Evolutionary conservation across 2,113 vertebrate species (phyloP).

Genomic region (Aspiorhynchus laticeps): DNA sequence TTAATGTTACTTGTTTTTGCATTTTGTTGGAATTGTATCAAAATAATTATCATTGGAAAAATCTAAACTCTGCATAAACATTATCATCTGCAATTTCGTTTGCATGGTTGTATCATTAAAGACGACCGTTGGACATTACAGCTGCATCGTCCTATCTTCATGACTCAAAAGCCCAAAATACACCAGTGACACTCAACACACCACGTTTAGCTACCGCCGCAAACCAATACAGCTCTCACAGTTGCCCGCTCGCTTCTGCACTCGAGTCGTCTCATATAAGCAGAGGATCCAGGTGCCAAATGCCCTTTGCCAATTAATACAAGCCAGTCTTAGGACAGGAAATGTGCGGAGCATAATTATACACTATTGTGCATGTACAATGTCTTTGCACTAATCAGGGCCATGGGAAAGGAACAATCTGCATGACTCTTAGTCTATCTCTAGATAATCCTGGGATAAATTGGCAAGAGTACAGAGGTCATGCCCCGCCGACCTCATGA

Average conservation of each 20-base stretch:
- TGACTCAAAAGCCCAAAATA: slow-evolving; percentile 77
- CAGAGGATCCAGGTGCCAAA: slow-evolving; percentile 54
- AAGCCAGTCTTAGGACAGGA: slow-evolving; percentile 31
- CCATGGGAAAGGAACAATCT: background rate
- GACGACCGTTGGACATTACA: background rate
- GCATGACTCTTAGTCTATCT: background rate
- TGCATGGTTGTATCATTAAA: background rate
- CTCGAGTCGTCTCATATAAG: slow-evolving; percentile 50
- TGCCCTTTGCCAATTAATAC: slow-evolving; percentile 45
- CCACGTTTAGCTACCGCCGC: slow-evolving; percentile 50
- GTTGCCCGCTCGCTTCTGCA: slow-evolving; percentile 53
- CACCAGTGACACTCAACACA: slow-evolving; percentile 57
- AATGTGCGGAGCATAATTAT: slow-evolving; percentile 38
- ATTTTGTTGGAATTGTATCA: background rate
- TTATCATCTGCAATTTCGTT: background rate
- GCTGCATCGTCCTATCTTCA: slow-evolving; percentile 43
- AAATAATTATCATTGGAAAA: background rate
- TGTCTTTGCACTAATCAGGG: background rate
- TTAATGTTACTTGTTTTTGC: background rate
- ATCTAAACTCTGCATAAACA: background rate
- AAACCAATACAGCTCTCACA: slow-evolving; percentile 67
- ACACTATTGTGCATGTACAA: background rate
- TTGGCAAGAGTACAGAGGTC: background rate
- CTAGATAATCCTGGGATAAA: background rate
- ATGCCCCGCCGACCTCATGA: background rate